Evolutionary conservation across 2,113 vertebrate genomes (phyloP), one percentile per base, ranked within the genome.

Genomic region (Pomatostomus ruficeps): DNA sequence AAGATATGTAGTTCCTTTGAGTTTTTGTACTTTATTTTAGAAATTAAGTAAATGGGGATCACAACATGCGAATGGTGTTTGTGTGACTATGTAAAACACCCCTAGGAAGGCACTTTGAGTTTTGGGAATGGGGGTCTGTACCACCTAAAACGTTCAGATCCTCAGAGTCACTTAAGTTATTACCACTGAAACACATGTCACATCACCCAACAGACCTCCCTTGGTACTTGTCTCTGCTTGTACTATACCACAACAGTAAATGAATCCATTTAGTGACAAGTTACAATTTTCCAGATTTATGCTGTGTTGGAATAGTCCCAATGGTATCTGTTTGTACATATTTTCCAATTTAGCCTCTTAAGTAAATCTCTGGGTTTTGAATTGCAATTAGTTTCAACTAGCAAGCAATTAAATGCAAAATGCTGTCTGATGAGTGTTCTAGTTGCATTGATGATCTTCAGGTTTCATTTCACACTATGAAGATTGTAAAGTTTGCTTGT

Each of bases 351-450:
- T 72, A 94, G 36, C 31, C 15, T 85, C 45, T 38, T 71, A 84
- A 71, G n/a, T 84, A 89, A 81, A 89, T 55, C 42, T 81, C 61
- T 59, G 40, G 6, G 3, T 10, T 91, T 87, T 93, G 49, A 95
- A 82, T 65, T 63, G 46, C 59, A 87, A 65, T 83, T 87, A 54
- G 31, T 84, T 95, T 85, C 31, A 68, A 36, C 40, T 70, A 90
- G 40, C 22, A 52, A 76, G 58, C 48, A 86, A 95, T 95, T 85
- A 84, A 78, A 92, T 59, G 66, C 43, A 82, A 96, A 95, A 54
- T 42, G 28, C 57, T 87, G 17, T 49, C 74, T 92, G 76, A 25
- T 52, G 48, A 83, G 55, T 59, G 20, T 55, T 66, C 77, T 48
- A 78, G 31, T 42, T 66, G 45, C 66, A 68, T 85, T 84, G 75